Evolutionary conservation across 2,113 vertebrate species (phyloP), one percentile per base, ranked within the genome.

Genomic region (Charina bottae): DNA sequence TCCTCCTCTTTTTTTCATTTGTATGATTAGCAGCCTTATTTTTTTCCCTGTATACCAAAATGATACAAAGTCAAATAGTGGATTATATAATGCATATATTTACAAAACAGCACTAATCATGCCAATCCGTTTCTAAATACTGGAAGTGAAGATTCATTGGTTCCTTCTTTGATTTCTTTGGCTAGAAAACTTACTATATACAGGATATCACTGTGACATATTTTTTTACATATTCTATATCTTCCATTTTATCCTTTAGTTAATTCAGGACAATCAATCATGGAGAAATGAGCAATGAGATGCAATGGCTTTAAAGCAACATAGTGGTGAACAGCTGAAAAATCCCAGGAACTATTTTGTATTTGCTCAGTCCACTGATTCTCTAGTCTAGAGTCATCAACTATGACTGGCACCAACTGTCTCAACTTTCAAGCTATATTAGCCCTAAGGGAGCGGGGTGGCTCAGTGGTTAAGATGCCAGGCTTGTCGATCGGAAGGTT

Each of bases 31-130:
- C 55, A 83, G 28, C 6, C 88, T 58, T 26, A 2, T n/a, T 83
- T 58, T 24, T 23, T 9, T 7, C 23, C 92, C 83, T 7, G 46
- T 8, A 17, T 53, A 86, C n/a, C 46, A 83, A 87, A 85, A 3
- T 72, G 23, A 88, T 88, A 86, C 87, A 6, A 87, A 87, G 33
- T 78, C 26, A 88, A 26, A 94, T 58, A 86, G 33, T 78, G 88
- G 10, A 89, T 46, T 2, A 91, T 37, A 24, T 1, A 87, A 72
- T 53, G n/a, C 26, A 12, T 53, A 26, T 62, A 46, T 54, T 55
- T 88, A 83, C 7, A 46, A 60, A 26, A 37, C 90, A 83, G 55
- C n/a, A 89, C 56, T 42, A 19, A 89, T 24, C 83, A 54, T 49
- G 62, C 13, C 87, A 90, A 53, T 19, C 3, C 28, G 13, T 13